Evolutionary conservation across 2,113 vertebrate genomes (phyloP), one percentile per base, ranked within the genome.

Genomic region (Oreochromis tanganicae): DNA sequence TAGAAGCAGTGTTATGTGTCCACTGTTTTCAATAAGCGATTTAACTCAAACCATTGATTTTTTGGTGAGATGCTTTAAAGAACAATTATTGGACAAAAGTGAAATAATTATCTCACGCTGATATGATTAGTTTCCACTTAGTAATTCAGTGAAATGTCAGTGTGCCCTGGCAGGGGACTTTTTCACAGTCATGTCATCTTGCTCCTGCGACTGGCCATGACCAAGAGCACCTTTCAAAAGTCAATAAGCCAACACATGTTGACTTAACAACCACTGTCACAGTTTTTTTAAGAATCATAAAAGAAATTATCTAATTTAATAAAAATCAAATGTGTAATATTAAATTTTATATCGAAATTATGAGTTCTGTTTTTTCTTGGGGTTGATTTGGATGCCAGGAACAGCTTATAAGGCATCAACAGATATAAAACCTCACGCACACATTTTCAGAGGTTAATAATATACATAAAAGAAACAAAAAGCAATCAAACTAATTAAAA

Each of bases 121-220:
- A 41, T 17, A 27, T 5, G 29, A 54, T 14, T 3, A 32, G 24
- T 57, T 73, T 32, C 9, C 2, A 19, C 21, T 5, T 2, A 24
- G 38, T 14, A 7, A 56, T 57, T 61, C 12, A 71, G 5, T 52
- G 10, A 82, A 88, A 85, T 90, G 93, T 92, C 86, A 87, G 4
- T 9, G 1, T 34, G 89, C 50, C 78, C 79, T 52, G 86, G 88
- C 87, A 81, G 50, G 21, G 1, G 4, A 75, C 38, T 2, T 61
- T 84, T 54, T 79, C 78, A 82, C 46, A 48, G 7, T 57, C 5
- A 7, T 88, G 63, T 83, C 85, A 84, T 16, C 52, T 13, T 71
- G n/a, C 17, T 52, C 71, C 27, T 85, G 34, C 1, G 46, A 81
- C 61, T 21, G 36, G 71, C 71, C 71, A 50, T 50, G 71, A 75